Evolutionary conservation across 1,140 invertebrate species (phyloP).

Genomic region (Drosophila melanica): DNA sequence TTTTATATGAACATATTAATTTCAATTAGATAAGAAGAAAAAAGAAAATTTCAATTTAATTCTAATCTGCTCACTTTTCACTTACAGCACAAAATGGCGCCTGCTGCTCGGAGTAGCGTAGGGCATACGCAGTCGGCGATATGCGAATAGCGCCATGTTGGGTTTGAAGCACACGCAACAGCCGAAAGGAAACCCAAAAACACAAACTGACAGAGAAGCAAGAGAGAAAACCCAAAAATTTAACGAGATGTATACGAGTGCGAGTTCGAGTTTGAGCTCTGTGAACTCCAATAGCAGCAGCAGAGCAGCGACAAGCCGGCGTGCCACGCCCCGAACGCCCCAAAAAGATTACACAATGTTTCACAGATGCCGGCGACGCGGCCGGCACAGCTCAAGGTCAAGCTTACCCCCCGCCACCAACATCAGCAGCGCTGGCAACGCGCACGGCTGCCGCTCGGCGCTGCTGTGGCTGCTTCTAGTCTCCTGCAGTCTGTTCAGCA

Average conservation of each 20-base stretch:
- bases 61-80: neutral
- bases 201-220: conserved; percentile 5
- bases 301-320: conserved; percentile 7
- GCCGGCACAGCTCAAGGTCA: conserved; percentile 42
- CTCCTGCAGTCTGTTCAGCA: conserved; percentile 17
- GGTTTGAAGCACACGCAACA: conserved; percentile 36
- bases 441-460: conserved; percentile 8
- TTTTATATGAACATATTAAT: too few species aligned
- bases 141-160: conserved; percentile 43
- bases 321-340: conserved; percentile 21
- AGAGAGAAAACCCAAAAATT: conserved; percentile 4
- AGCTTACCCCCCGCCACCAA: conserved; percentile 14
- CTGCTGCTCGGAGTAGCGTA: conserved; percentile 29
- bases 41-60: neutral
- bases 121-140: conserved; percentile 43
- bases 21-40: too few species aligned
- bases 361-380: conserved; percentile 63
- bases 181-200: conserved; percentile 9
- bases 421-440: conserved; percentile 1
- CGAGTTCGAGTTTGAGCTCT: conserved; percentile 19
- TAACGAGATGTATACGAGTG: conserved; percentile 21
- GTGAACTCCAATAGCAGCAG: conserved; percentile 31
- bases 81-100: conserved; percentile 48
- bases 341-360: conserved; percentile 65
- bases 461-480: conserved; percentile 33